Base-by-base conservation (phyloP, 2,797 vertebrate genomes). In the Danio kyathit region DNA sequence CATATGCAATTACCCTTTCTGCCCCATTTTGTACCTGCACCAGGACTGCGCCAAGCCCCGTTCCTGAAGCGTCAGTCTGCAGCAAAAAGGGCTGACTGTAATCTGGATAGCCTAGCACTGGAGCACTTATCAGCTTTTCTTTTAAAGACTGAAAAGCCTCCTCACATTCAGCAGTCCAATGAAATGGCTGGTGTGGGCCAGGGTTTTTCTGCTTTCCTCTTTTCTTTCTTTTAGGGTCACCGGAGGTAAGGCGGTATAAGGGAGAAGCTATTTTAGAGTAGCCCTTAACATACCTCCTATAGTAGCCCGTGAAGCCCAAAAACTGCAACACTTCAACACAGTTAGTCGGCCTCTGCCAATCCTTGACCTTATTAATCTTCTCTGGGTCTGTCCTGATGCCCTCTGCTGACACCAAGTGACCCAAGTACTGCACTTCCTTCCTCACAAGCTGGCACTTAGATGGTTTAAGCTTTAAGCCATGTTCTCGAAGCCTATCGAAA, bases 321-420 rank as follows among this genome's bases (percentile, higher is more conserved):
- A 67, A 77, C 51, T 2, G 8, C 14, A 69, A 21, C 12, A 72
- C 11, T 40, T 63, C 38, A 6, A 6, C 16, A 4, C 13, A 12
- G 44, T 56, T 77, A 49, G 29, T 63, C 12, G 59, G 74, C 11
- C 41, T 57, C 21, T 6, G 57, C 54, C 66, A 79, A 21, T 79
- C 56, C 10, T 48, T 70, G 10, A 70, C 64, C 46, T 79, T 79
- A 40, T 9, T 69, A 11, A 70, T 70, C 43, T 79, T 70, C 5
- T 79, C 65, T 40, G 43, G 76, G 44, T 60, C 65, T 11, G 54
- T 79, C 51, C 67, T 70, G 12, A 70, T 60, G 19, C 76, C 76
- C 63, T 79, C 12, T 1, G 19, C 46, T 3, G 76, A 79, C 6
- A 80, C 14, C n/a, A n/a, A n/a, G n/a, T n/a, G n/a, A n/a, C n/a